Evolutionary conservation across 2,797 vertebrate genomes (phyloP), one percentile per base, ranked within the genome.

Genomic region (Sebastes alutus): DNA sequence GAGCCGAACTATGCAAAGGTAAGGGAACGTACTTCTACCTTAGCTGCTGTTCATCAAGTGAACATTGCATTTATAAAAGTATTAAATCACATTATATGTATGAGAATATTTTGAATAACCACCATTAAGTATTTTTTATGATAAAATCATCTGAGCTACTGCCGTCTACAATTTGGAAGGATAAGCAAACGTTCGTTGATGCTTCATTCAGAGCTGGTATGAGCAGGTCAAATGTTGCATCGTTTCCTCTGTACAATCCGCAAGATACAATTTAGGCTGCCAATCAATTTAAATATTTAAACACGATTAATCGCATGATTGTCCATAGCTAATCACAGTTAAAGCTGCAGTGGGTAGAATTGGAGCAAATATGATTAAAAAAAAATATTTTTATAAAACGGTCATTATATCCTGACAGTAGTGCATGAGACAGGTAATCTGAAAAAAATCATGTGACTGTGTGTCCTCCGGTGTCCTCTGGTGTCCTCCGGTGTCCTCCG

Each of bases 1-100:
- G 95, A 97, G 89, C 96, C 96, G 27, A 95, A 93, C 83, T 89
- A 88, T 83, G 91, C 92, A 71, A 95, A 97, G 95, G 97, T 98
- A 94, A 93, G 8, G 1, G 5, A 38, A 29, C 3, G 1, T 2
- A 29, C 6, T 11, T 46, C 4, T 42, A 42, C 33, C 29, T 30
- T 16, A 42, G 38, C 3, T 10, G 25, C 18, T 29, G 22, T 55
- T 63, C n/a, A 5, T 29, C 6, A 16, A 11, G 27, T 33, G 7
- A 7, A 32, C 22, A 4, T 14, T 16, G 25, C 4, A 49, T 66
- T 60, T 23, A 42, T 8, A 7, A 6, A 46, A 27, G 16, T 13
- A 13, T 78, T 71, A 33, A 23, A 16, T 33, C 18, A 32, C 35
- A 20, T 22, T 35, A 16, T 61, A 27, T 14, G 30, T n/a, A 56